These are phyloP conservation scores for Brenthis hecate DNA, from an alignment of 2,888 invertebrate genomes.

Conservation along the genomic window DNA sequence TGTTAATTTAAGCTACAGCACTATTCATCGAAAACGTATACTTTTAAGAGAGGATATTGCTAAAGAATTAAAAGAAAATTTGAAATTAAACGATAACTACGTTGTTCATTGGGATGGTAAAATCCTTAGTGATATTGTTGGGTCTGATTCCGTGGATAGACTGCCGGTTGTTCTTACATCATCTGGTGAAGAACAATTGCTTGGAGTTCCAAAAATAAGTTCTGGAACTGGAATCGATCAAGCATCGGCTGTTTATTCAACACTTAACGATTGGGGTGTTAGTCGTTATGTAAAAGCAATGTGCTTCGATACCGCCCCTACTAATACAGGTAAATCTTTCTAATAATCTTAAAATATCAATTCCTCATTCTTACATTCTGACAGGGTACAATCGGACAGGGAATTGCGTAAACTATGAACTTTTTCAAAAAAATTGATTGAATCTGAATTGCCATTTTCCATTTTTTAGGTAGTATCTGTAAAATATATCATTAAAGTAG, in stretches of 20 bases:
- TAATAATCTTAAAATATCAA: too few species aligned
- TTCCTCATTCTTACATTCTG: too few species aligned
- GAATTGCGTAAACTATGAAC: too few species aligned
- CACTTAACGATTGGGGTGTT: background rate
- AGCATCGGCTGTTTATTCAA: background rate
- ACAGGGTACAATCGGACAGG: too few species aligned
- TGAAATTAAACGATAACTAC: background rate
- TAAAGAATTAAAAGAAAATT: background rate
- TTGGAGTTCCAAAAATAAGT: constrained; percentile 29
- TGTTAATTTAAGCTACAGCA: background rate
- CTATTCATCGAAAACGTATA: background rate
- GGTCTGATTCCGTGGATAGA: constrained; percentile 37
- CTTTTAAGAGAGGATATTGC: background rate
- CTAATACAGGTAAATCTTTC: too few species aligned
- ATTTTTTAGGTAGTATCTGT: too few species aligned
- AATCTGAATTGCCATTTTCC: too few species aligned
- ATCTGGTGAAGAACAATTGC: constrained; percentile 37
- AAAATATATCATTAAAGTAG: too few species aligned
- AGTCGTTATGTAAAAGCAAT: too few species aligned
- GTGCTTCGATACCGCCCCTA: too few species aligned
- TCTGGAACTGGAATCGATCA: constrained; percentile 33
- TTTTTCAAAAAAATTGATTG: too few species aligned
- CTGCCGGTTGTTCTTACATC: constrained; percentile 40
- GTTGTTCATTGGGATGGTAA: constrained; percentile 38
- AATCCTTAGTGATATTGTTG: constrained; percentile 37